phyloP scores from a whole-genome alignment of 2,888 invertebrate genomes.

The Tubulanus polymorphus region DNA sequence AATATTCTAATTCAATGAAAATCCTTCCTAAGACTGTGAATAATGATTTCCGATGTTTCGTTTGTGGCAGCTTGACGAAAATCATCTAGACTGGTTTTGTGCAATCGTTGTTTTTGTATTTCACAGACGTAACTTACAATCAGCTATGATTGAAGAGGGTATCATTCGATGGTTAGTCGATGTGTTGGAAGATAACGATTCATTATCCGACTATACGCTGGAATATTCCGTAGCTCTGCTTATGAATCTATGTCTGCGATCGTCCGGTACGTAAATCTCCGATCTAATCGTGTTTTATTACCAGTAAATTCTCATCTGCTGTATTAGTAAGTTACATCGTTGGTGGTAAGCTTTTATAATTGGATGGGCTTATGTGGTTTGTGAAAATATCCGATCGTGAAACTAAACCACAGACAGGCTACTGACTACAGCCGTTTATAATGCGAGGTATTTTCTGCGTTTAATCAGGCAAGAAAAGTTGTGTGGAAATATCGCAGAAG shows the following conservation, averaged over 20 bases:
- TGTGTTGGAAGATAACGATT: slow-evolving; percentile 56
- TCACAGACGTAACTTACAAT: slow-evolving; percentile 58
- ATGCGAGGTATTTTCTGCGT: background rate
- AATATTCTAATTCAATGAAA: background rate
- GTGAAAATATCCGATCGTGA: too few species aligned
- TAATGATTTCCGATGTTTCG: too few species aligned
- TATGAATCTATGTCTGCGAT: slow-evolving; percentile 66
- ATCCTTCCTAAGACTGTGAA: background rate
- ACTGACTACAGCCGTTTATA: background rate
- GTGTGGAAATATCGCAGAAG: slow-evolving; percentile 44
- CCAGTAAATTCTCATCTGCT: too few species aligned
- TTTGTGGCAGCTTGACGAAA: too few species aligned
- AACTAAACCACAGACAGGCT: too few species aligned
- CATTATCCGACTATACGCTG: slow-evolving; percentile 59
- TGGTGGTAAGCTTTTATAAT: too few species aligned
- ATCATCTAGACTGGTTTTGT: too few species aligned
- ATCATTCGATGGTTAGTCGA: slow-evolving; percentile 62
- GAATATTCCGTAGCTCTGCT: slow-evolving; percentile 66
- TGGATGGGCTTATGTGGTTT: too few species aligned
- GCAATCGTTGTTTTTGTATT: too few species aligned
- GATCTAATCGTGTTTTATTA: background rate
- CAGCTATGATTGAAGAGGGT: slow-evolving; percentile 63
- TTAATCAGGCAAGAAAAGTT: slow-evolving; percentile 54
- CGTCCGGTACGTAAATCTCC: slow-evolving; percentile 50
- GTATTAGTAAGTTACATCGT: too few species aligned